These are phyloP conservation scores for Ptychadena robeensis DNA, from an alignment of 2,797 vertebrate species.

Conservation along the genomic window DNA sequence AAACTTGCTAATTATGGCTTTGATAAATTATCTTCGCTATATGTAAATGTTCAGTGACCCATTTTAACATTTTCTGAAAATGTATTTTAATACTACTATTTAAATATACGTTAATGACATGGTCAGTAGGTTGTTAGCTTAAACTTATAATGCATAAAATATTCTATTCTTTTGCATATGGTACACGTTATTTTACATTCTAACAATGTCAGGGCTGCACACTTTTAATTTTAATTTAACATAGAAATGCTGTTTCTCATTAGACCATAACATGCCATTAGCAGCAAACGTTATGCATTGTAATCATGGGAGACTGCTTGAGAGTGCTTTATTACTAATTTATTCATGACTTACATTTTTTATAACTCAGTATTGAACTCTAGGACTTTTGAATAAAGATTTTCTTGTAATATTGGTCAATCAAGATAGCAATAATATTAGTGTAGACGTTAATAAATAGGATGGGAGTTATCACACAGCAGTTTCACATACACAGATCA, in stretches of 20 bases:
- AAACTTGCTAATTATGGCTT: constrained; percentile 34
- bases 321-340: constrained; percentile 60
- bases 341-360: constrained; percentile 61
- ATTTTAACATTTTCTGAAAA: constrained; percentile 23
- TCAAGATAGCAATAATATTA: constrained; percentile 52
- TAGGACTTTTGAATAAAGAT: constrained; percentile 60
- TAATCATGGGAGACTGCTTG: constrained; percentile 59
- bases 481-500: constrained; percentile 16
- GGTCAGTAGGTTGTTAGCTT: constrained; percentile 28
- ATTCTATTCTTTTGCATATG: constrained; percentile 55
- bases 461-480: constrained; percentile 21
- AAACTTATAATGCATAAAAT: constrained; percentile 54
- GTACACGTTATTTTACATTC: constrained; percentile 53
- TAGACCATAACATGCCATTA: constrained; percentile 62
- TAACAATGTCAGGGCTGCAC: constrained; percentile 36
- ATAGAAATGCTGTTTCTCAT: constrained; percentile 58
- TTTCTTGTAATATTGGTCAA: constrained; percentile 56
- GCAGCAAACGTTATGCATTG: constrained; percentile 58
- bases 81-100: constrained; percentile 36
- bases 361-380: constrained; percentile 50
- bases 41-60: constrained; percentile 37
- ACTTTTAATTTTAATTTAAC: constrained; percentile 59
- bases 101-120: constrained; percentile 38
- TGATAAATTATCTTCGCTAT: constrained; percentile 27
- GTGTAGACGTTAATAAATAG: constrained; percentile 53